These are phyloP conservation scores for Drymodes brunneopygia DNA, from an alignment of 2,113 vertebrate genomes.

Conservation along the genomic window DNA sequence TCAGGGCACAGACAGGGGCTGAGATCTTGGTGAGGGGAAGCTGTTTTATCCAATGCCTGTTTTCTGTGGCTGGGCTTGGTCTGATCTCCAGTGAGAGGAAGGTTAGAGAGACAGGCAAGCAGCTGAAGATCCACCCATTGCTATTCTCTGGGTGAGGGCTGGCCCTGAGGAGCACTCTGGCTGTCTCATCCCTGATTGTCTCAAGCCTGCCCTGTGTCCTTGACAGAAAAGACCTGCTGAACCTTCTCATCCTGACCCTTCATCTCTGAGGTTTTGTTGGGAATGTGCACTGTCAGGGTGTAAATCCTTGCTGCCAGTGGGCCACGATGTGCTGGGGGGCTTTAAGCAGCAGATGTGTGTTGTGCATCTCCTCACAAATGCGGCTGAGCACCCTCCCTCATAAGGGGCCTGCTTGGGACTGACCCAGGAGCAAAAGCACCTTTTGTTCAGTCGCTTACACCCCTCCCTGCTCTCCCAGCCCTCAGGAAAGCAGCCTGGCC, in stretches of 20 bases:
- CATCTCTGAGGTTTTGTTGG: background rate
- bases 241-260: background rate
- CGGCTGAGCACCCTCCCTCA: fast-evolving
- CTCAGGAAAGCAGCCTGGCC: background rate
- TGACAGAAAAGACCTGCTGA: background rate
- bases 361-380: background rate
- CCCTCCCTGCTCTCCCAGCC: background rate
- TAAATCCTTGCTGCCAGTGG: background rate
- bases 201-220: background rate
- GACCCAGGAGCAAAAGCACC: background rate
- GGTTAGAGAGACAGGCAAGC: background rate
- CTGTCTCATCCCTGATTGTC: background rate
- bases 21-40: background rate
- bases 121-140: background rate
- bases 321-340: background rate
- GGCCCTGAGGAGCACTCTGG: background rate
- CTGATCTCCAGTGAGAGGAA: background rate
- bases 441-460: background rate
- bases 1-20: background rate
- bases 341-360: background rate
- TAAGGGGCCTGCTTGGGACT: background rate
- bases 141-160: background rate
- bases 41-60: background rate
- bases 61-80: background rate
- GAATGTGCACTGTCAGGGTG: background rate